A percentile compares a stretch with the other conserved stretches of the same genome.
These are phyloP conservation scores for Perognathus longimembris DNA, from an alignment of 2,113 vertebrate genomes.

Conservation along the genomic window DNA sequence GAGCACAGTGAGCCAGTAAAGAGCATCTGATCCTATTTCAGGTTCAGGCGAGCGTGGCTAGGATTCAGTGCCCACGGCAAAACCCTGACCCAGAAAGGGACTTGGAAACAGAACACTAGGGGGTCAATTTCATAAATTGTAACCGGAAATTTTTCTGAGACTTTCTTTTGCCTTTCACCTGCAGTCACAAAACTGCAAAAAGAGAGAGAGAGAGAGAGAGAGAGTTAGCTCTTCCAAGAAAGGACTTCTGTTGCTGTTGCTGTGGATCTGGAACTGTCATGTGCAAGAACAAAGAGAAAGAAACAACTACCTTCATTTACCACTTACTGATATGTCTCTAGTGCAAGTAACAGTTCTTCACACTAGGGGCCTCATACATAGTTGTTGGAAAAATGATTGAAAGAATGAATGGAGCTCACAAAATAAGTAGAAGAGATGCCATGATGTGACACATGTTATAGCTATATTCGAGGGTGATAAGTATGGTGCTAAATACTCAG, in stretches of 20 bases:
- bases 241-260: not conserved
- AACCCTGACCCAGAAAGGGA: slow-evolving; percentile 38
- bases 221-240: not conserved
- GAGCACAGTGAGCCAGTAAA: slow-evolving; percentile 37
- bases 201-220: no score
- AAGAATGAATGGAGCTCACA: not conserved
- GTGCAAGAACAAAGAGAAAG: not conserved
- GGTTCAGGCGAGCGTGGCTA: not conserved
- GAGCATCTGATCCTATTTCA: slow-evolving; percentile 23
- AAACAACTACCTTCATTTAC: not conserved
- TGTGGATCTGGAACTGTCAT: not conserved
- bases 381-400: slow-evolving; percentile 4
- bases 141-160: slow-evolving; percentile 12
- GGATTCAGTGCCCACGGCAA: not conserved
- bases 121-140: not conserved
- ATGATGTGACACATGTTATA: not conserved
- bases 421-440: not conserved
- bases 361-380: not conserved
- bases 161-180: slow-evolving; percentile 39
- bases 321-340: not conserved
- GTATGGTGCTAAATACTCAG: not conserved
- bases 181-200: slow-evolving; percentile 22
- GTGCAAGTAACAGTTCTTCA: not conserved
- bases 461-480: not conserved
- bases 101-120: not conserved